A percentile compares a stretch with the other conserved stretches of the same genome.
Conservation (phyloP, 1,140 invertebrate genomes). For the Paraescarpia echinospica region DNA sequence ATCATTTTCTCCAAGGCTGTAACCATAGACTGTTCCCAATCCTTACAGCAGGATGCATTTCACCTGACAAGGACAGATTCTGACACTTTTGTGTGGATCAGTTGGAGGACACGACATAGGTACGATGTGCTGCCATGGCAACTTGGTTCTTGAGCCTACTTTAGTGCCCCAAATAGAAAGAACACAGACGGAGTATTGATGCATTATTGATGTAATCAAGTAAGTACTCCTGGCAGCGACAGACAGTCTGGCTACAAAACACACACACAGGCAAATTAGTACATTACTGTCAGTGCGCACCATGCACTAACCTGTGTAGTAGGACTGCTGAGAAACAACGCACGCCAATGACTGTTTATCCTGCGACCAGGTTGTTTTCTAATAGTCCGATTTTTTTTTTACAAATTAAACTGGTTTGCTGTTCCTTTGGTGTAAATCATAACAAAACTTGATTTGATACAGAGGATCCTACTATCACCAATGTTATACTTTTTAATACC, state of each 20-base stretch:
- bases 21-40: background rate
- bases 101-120: too few relatives aligned
- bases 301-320: background rate
- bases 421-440: background rate
- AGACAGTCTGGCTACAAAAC: background rate
- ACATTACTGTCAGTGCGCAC: background rate
- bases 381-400: background rate
- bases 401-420: background rate
- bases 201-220: slow-evolving; percentile 1
- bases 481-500: too few relatives aligned
- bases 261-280: background rate
- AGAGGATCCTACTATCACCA: too few relatives aligned
- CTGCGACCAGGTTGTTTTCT: background rate
- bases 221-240: background rate
- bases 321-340: background rate
- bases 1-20: background rate
- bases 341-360: background rate
- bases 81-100: background rate
- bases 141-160: too few relatives aligned
- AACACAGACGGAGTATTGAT: background rate
- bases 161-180: background rate
- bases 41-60: background rate
- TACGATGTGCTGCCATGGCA: background rate
- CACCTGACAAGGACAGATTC: background rate
- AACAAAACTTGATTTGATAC: too few relatives aligned